These are phyloP conservation scores for Mythimna pallens DNA, from an alignment of 2,888 invertebrate genomes.

Conservation along the genomic window DNA sequence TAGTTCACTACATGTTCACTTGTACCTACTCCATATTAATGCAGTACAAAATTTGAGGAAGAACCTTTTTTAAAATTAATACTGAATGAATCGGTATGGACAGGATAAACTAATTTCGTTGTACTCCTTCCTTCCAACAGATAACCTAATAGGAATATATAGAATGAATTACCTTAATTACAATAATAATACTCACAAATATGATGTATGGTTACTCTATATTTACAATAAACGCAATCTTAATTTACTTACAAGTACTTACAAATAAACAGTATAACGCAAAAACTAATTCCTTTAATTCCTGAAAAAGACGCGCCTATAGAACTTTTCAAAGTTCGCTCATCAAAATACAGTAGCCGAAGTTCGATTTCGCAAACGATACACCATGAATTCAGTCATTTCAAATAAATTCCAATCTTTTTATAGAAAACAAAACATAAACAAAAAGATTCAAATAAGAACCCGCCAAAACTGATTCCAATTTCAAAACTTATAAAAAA, in stretches of 20 bases:
- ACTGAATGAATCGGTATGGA: too few species aligned
- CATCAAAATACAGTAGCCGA: not conserved
- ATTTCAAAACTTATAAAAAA: conserved; percentile 19
- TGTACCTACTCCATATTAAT: not conserved
- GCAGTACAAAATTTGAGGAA: not conserved
- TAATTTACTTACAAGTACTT: not conserved
- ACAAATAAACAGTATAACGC: not conserved
- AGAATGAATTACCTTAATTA: not conserved
- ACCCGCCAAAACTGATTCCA: conserved; percentile 32
- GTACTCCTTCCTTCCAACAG: not conserved
- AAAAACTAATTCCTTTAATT: not conserved
- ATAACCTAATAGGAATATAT: not conserved
- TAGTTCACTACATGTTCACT: too few species aligned
- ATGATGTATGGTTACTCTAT: not conserved
- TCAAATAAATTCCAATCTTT: not conserved
- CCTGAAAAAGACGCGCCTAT: conserved; percentile 1
- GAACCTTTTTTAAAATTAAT: not conserved
- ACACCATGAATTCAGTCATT: conserved; percentile 15
- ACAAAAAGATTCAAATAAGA: conserved; percentile 43
- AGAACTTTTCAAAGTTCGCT: conserved; percentile 33
- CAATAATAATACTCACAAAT: not conserved
- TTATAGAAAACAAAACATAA: not conserved
- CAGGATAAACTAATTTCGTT: not conserved
- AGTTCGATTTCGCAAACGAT: not conserved
- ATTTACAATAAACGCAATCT: not conserved